These are phyloP conservation scores for Takifugu rubripes DNA, from an alignment of 2,797 vertebrate species.

Conservation along the genomic window DNA sequence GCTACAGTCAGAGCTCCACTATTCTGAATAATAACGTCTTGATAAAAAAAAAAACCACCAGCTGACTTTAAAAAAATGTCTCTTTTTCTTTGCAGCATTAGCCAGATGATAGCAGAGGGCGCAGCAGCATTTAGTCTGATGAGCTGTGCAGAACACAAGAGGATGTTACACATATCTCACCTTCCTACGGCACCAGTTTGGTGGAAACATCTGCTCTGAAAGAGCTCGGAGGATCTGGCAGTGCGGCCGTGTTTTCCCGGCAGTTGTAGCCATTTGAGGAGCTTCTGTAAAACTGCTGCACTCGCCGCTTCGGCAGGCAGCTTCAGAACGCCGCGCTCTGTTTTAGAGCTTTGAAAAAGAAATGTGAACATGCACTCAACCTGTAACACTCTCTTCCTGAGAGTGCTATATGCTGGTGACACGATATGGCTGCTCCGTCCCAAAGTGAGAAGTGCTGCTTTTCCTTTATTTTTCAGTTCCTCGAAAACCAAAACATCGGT, in stretches of 20 bases:
- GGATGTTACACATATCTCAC: not conserved
- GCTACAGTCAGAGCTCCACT: too few relatives aligned
- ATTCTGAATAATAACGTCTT: too few relatives aligned
- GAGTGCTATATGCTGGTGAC: constrained; percentile 24
- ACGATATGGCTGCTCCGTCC: constrained; percentile 17
- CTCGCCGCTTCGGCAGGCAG: constrained; percentile 1
- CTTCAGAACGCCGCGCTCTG: constrained; percentile 5
- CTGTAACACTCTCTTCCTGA: constrained; percentile 23
- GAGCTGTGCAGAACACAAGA: not conserved
- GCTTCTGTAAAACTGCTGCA: not conserved
- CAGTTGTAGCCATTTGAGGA: not conserved
- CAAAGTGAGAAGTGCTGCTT: not conserved
- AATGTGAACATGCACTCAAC: constrained; percentile 2
- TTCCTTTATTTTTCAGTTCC: constrained; percentile 10
- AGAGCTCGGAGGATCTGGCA: not conserved
- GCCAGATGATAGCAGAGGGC: not conserved
- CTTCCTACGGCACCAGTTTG: not conserved
- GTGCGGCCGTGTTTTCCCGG: not conserved
- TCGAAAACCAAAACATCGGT: not conserved
- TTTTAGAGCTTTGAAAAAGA: not conserved
- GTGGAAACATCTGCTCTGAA: not conserved
- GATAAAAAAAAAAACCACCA: too few relatives aligned
- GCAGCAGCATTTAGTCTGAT: not conserved
- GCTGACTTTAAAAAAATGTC: too few relatives aligned
- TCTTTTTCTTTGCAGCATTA: too few relatives aligned